phyloP scores from a whole-genome alignment of 2,888 invertebrate species.

The Gastracanthus pulcherrimus region DNA sequence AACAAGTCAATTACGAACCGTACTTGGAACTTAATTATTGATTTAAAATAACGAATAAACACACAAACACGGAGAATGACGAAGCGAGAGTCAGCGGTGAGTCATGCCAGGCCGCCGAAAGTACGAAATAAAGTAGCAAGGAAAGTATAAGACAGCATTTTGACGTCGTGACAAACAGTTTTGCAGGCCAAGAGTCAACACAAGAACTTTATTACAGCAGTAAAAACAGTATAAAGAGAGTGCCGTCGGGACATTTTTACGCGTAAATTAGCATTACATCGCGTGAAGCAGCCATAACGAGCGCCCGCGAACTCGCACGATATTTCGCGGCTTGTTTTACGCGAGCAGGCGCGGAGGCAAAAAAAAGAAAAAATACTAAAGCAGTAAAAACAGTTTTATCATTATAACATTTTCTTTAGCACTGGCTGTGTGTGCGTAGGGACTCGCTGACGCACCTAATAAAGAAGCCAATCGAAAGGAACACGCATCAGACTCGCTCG shows the following conservation, averaged over 20 bases:
- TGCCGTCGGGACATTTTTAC: conserved; percentile 12
- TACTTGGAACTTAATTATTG: too few relatives aligned
- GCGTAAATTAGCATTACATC: conserved; percentile 34
- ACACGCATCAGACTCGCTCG: neutral
- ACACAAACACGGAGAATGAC: conserved; percentile 3
- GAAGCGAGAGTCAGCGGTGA: conserved; percentile 30
- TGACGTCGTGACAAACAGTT: conserved; percentile 22
- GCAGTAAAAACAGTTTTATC: conserved; percentile 35
- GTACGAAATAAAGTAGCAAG: too few relatives aligned
- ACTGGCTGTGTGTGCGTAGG: too few relatives aligned
- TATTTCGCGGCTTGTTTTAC: neutral
- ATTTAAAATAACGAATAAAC: neutral
- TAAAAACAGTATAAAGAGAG: conserved; percentile 18
- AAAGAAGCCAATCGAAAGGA: conserved; percentile 36
- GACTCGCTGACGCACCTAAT: conserved; percentile 25
- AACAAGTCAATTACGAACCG: too few relatives aligned
- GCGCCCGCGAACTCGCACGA: too few relatives aligned
- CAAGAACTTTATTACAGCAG: conserved; percentile 30
- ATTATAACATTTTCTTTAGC: neutral
- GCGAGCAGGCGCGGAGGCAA: neutral
- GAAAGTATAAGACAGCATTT: neutral
- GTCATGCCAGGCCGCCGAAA: conserved; percentile 11
- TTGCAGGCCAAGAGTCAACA: conserved; percentile 20
- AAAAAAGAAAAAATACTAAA: neutral
- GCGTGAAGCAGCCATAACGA: conserved; percentile 13